A percentile compares a stretch with the other conserved stretches of the same genome.
Conservation (phyloP, 2,888 invertebrate species). For the Herminia tarsipennalis region DNA sequence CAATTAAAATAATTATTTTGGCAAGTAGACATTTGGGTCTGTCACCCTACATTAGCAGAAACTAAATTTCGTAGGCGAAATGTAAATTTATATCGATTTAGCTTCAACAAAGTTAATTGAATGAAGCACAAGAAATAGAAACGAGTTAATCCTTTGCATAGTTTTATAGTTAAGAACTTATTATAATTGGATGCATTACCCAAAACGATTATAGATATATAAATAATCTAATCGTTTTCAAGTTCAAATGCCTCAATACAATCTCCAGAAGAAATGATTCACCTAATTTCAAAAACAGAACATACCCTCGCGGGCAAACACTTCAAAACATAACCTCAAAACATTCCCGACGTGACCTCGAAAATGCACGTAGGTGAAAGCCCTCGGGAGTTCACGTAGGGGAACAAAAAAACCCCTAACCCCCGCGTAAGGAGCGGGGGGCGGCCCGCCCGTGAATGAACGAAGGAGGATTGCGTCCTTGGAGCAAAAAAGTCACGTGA, state of each 20-base stretch:
- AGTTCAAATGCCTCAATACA: not conserved
- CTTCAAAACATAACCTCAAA: conserved; percentile 76
- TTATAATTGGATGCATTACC: too few species aligned
- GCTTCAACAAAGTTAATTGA: not conserved
- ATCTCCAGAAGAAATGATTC: conserved; percentile 40
- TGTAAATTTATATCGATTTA: conserved; percentile 28
- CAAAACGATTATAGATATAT: too few species aligned
- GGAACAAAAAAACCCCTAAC: conserved; percentile 82
- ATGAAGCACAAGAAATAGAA: too few species aligned
- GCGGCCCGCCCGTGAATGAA: conserved; percentile 82
- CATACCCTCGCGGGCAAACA: conserved; percentile 54
- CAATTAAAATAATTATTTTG: conserved; percentile 46
- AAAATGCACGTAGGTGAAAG: conserved; percentile 85
- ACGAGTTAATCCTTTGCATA: too few species aligned
- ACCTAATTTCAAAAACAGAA: conserved; percentile 54
- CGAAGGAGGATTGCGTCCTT: conserved; percentile 84
- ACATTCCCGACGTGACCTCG: conserved; percentile 82
- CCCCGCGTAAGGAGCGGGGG: conserved; percentile 79
- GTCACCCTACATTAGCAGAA: conserved; percentile 28
- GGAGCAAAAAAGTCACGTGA: conserved; percentile 85
- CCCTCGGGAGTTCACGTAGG: conserved; percentile 82
- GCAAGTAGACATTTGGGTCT: conserved; percentile 36
- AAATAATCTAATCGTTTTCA: too few species aligned
- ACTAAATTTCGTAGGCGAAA: conserved; percentile 26
- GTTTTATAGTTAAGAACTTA: too few species aligned